Base-by-base conservation (phyloP, 2,113 vertebrate species). In the Girardinichthys multiradiatus region DNA sequence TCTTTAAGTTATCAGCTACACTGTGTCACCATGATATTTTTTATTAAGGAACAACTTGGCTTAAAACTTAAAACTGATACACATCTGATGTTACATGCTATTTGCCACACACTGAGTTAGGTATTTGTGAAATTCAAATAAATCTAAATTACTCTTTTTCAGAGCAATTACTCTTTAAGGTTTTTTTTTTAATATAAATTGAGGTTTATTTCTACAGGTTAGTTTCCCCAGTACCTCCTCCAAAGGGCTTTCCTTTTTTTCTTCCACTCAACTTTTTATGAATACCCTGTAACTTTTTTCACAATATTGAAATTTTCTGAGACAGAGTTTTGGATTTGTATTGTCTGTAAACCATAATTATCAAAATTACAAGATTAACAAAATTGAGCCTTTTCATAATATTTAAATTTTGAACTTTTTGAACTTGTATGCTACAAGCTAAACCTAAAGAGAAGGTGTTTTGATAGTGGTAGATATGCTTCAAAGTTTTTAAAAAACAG, bases 191-290 rank as follows among this genome's bases (percentile, higher is more conserved):
- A 59, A 8, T 60, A 10, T 35, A 12, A n/a, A 27, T 26, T 29
- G 21, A 87, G 29, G 24, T 54, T 54, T n/a, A 48, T 12, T 63
- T 70, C 69, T 81, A 26, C 71, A 99, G 98, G 92, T 92, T 99
- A 87, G 98, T 99, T 76, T 99, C 97, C 31, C 98, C 98, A 0
- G 98, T 99, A 88, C 97, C 98, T 0, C 97, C 98, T 33, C 98
- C 98, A 33, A 3, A 33, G 3, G 6, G 3, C 31, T 6, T 6
- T 6, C 31, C 31, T 33, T 33, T 33, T 33, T 33, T 33, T 33
- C 31, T 33, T 33, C 6, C 31, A 33, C 31, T 33, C 31, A 33
- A 33, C 31, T 6, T 6, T 33, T 4, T 6, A 6, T 33, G 3
- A 33, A 33, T 33, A 33, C 6, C 3, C 31, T 33, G 31, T 33